phyloP scores from a whole-genome alignment of 2,113 vertebrate species.

The Phoenicopterus ruber region DNA sequence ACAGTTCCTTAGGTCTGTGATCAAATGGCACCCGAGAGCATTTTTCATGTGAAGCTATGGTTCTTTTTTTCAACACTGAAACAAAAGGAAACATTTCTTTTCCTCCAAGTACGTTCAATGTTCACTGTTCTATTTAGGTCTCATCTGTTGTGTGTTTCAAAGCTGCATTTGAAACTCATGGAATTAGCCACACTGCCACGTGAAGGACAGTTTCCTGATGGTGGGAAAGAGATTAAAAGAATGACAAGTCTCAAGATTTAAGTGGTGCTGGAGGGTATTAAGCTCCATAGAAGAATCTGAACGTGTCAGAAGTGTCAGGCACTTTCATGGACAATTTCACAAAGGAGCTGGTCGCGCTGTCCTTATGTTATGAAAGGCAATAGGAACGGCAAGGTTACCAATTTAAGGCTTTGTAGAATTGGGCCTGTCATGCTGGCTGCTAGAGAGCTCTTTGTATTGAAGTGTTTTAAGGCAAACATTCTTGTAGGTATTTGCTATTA shows the following conservation, averaged over 20 bases:
- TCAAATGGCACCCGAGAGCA: not conserved
- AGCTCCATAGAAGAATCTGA: not conserved
- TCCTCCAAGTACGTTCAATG: not conserved
- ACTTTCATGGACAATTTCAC: constrained; percentile 16
- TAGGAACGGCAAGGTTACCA: not conserved
- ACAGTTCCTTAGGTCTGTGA: not conserved
- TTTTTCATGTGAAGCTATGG: not conserved
- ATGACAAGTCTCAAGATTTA: not conserved
- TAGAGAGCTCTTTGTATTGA: not conserved
- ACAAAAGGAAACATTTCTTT: not conserved
- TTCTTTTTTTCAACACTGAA: not conserved
- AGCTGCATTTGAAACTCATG: not conserved
- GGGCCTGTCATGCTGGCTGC: not conserved
- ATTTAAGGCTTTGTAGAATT: not conserved
- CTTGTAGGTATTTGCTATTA: constrained; percentile 26
- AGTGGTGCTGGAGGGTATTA: constrained; percentile 35
- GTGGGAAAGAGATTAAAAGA: constrained; percentile 46
- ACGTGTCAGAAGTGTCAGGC: constrained; percentile 41
- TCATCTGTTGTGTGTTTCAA: not conserved
- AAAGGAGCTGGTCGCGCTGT: not conserved
- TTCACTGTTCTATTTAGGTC: not conserved
- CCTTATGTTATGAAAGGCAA: not conserved
- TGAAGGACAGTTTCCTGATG: not conserved
- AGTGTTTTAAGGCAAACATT: constrained; percentile 26
- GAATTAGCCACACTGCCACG: not conserved